These are phyloP conservation scores for Coenonympha arcania DNA, from an alignment of 2,888 invertebrate species.

Conservation along the genomic window DNA sequence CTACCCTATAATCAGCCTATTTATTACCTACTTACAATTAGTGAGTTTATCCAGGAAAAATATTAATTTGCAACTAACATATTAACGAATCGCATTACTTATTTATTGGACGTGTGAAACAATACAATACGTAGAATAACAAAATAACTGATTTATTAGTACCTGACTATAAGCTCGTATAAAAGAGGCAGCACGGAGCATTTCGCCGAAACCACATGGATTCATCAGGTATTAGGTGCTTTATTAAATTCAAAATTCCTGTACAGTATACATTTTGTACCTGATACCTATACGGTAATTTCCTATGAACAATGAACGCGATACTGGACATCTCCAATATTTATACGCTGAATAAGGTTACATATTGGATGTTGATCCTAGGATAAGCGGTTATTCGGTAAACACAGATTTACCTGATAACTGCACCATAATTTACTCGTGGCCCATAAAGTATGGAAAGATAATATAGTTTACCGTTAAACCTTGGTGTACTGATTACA, in stretches of 20 bases:
- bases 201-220: constrained; percentile 34
- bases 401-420: constrained; percentile 48
- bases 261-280: no score
- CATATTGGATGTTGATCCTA: constrained; percentile 51
- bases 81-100: no score
- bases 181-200: constrained; percentile 66
- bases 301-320: constrained; percentile 21
- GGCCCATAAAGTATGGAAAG: constrained; percentile 46
- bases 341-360: constrained; percentile 41
- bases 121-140: not conserved
- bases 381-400: constrained; percentile 46
- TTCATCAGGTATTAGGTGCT: not conserved
- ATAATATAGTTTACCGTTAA: constrained; percentile 45
- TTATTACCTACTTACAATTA: no score
- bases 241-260: not conserved
- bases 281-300: not conserved
- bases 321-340: constrained; percentile 40
- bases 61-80: no score
- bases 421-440: constrained; percentile 45
- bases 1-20: no score
- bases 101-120: no score
- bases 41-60: no score
- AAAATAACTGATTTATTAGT: constrained; percentile 2
- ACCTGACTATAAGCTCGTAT: constrained; percentile 62
- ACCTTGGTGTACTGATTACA: constrained; percentile 27